Percentiles rank a stretch among this genome's conserved stretches.
phyloP scores from a whole-genome alignment of 2,797 vertebrate species.

The Liparis tanakae region DNA sequence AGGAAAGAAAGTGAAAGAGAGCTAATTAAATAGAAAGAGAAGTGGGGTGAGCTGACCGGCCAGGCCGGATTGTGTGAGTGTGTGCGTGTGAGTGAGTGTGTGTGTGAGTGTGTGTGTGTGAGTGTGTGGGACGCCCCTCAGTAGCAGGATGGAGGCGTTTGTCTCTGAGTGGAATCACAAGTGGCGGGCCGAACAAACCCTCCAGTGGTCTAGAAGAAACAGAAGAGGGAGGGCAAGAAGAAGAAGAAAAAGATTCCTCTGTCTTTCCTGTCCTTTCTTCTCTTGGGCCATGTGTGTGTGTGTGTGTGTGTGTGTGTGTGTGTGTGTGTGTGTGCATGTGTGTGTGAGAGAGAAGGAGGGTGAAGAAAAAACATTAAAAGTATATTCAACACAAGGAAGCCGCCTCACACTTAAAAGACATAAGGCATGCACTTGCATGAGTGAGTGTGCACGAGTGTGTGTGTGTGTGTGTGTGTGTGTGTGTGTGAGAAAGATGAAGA shows the following conservation, averaged over 20 bases:
- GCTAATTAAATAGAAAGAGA: conserved; percentile 50
- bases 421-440: neutral
- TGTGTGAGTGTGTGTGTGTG: conserved; percentile 54
- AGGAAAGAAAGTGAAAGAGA: conserved; percentile 11
- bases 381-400: conserved; percentile 17
- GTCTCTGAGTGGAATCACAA: conserved; percentile 83
- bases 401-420: conserved; percentile 3
- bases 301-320: neutral
- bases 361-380: conserved; percentile 9
- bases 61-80: conserved; percentile 19
- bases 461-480: neutral
- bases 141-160: conserved; percentile 74
- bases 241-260: conserved; percentile 51
- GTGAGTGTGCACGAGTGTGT: neutral
- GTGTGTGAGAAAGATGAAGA: neutral
- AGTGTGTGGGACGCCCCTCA: conserved; percentile 66
- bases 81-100: conserved; percentile 50
- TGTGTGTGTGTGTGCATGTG: conserved; percentile 12
- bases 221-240: conserved; percentile 16
- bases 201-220: conserved; percentile 70
- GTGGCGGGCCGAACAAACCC: conserved; percentile 78
- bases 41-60: conserved; percentile 29
- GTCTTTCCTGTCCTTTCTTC: conserved; percentile 61
- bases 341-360: neutral
- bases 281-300: conserved; percentile 17